A percentile compares a stretch with the other conserved stretches of the same genome.
Conservation (phyloP, 2,797 vertebrate species). For the Emydoidea blandingii region DNA sequence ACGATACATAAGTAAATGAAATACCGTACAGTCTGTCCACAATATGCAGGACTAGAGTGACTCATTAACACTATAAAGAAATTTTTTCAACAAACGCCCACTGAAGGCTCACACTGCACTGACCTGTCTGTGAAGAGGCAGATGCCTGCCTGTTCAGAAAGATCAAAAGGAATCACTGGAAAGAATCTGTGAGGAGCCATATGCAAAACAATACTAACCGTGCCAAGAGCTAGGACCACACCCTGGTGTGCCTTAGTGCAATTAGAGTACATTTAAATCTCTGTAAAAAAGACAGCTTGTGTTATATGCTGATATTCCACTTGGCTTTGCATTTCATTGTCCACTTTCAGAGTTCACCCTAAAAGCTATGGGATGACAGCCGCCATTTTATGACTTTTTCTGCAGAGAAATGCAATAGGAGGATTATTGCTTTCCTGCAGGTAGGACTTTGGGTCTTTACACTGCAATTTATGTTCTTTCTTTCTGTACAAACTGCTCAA, state of each 20-base stretch:
- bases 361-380: not conserved
- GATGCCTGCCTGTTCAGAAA: fast-evolving
- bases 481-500: not conserved
- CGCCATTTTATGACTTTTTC: not conserved
- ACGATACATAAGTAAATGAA: not conserved
- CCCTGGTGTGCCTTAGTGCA: fast-evolving
- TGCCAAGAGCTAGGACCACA: not conserved
- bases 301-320: not conserved
- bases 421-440: not conserved
- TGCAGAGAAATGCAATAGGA: not conserved
- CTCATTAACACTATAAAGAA: not conserved
- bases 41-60: not conserved
- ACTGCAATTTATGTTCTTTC: not conserved
- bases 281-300: not conserved
- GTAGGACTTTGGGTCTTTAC: not conserved
- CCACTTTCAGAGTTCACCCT: not conserved
- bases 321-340: not conserved
- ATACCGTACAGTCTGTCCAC: not conserved
- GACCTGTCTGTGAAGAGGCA: not conserved
- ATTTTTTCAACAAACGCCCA: not conserved
- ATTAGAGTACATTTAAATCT: not conserved
- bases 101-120: not conserved
- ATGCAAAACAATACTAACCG: fast-evolving
- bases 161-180: not conserved
- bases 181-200: not conserved